phyloP scores from a whole-genome alignment of 2,888 invertebrate species.

The Agelastica alni region DNA sequence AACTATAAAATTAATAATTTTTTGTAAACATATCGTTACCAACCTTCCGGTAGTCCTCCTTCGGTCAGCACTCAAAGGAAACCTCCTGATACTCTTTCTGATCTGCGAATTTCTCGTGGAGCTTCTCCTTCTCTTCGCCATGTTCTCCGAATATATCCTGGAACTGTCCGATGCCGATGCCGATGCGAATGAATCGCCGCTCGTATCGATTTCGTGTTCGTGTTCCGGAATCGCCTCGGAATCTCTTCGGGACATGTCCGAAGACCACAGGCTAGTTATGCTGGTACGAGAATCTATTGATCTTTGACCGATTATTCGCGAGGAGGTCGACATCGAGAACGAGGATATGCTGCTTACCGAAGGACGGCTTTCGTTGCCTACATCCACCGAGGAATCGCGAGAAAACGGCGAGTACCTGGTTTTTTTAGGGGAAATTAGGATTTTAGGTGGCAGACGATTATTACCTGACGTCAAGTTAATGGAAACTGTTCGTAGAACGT shows the following conservation, averaged over 20 bases:
- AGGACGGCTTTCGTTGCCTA: constrained; percentile 54
- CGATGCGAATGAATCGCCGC: constrained; percentile 50
- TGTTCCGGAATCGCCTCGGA: constrained; percentile 57
- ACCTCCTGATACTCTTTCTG: constrained; percentile 59
- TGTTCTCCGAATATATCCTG: constrained; percentile 50
- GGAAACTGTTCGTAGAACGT: too few relatives aligned
- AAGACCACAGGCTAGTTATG: constrained; percentile 54
- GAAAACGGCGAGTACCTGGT: constrained; percentile 53
- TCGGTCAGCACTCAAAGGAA: constrained; percentile 61
- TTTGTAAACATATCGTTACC: too few relatives aligned
- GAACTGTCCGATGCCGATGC: constrained; percentile 52
- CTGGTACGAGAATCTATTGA: constrained; percentile 56
- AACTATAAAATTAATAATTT: too few relatives aligned
- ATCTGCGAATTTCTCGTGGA: constrained; percentile 51
- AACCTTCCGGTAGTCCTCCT: constrained; percentile 69
- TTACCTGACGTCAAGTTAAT: too few relatives aligned
- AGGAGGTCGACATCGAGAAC: constrained; percentile 56
- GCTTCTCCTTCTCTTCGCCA: constrained; percentile 49
- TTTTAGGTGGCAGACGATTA: too few relatives aligned
- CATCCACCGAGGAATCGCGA: constrained; percentile 55
- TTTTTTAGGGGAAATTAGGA: too few relatives aligned
- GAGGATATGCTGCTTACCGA: constrained; percentile 56
- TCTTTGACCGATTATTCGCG: constrained; percentile 55
- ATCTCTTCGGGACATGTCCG: constrained; percentile 44
- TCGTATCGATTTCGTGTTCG: constrained; percentile 48